These are phyloP conservation scores for Sebastes dallii DNA, from an alignment of 2,797 vertebrate species.

Conservation along the genomic window DNA sequence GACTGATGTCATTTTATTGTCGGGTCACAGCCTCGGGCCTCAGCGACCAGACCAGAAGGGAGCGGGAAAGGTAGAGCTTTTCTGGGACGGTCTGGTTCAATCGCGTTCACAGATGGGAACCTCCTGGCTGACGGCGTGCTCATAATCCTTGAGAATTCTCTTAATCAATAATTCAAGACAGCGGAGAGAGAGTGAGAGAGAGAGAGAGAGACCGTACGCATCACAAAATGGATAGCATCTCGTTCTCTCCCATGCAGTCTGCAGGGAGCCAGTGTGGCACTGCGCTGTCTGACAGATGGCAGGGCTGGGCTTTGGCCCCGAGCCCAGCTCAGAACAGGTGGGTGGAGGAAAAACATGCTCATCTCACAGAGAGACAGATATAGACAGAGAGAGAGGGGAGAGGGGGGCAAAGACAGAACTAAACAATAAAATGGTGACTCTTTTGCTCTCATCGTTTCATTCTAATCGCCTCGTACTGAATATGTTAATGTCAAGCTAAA, in stretches of 20 bases:
- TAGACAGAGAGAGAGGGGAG: background rate
- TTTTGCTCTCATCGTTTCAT: background rate
- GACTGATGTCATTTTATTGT: slow-evolving; percentile 40
- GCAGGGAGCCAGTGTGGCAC: slow-evolving; percentile 39
- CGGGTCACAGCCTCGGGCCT: slow-evolving; percentile 11
- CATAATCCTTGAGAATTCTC: slow-evolving; percentile 33
- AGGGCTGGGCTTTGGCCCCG: slow-evolving; percentile 47
- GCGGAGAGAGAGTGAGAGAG: background rate
- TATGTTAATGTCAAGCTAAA: background rate
- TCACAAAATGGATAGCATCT: slow-evolving; percentile 42
- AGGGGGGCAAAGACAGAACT: background rate
- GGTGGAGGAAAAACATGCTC: slow-evolving; percentile 54
- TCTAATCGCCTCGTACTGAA: background rate
- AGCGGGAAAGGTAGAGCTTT: background rate
- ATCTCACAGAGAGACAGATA: slow-evolving; percentile 45
- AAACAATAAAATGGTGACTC: background rate
- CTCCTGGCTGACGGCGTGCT: slow-evolving; percentile 26
- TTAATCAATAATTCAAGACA: slow-evolving; percentile 65
- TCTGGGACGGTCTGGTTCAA: slow-evolving; percentile 22
- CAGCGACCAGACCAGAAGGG: background rate
- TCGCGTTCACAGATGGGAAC: slow-evolving; percentile 47
- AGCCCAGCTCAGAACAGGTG: slow-evolving; percentile 64
- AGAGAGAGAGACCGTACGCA: background rate
- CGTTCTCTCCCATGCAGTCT: slow-evolving; percentile 27
- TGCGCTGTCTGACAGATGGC: slow-evolving; percentile 66